Percentiles rank a stretch among this genome's conserved stretches.
These are phyloP conservation scores for Delichon dasypus DNA, from an alignment of 2,797 vertebrate species.

Conservation along the genomic window DNA sequence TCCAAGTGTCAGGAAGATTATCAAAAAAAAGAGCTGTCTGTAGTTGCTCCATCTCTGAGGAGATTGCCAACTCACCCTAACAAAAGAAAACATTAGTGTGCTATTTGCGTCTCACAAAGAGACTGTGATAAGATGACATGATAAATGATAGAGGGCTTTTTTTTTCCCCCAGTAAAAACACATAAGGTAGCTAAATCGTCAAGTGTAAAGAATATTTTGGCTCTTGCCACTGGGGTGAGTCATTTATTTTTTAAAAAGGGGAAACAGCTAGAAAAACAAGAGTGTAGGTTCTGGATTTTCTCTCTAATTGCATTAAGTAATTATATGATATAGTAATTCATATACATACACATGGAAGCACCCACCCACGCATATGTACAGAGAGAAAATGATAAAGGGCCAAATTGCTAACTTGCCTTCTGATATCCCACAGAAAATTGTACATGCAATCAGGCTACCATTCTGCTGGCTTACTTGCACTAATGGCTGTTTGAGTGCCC, in stretches of 20 bases:
- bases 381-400: constrained; percentile 51
- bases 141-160: constrained; percentile 83
- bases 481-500: constrained; percentile 54
- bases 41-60: constrained; percentile 91
- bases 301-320: constrained; percentile 51
- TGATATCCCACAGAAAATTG: constrained; percentile 50
- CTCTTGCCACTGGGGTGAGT: constrained; percentile 49
- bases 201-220: constrained; percentile 73
- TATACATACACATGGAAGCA: constrained; percentile 19
- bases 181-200: constrained; percentile 79
- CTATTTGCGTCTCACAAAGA: constrained; percentile 89
- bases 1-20: constrained; percentile 94
- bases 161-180: constrained; percentile 78
- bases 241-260: constrained; percentile 67
- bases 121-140: constrained; percentile 93
- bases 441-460: constrained; percentile 47
- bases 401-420: constrained; percentile 63
- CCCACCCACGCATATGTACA: constrained; percentile 27
- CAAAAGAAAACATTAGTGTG: constrained; percentile 97
- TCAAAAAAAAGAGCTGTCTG: constrained; percentile 91
- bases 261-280: constrained; percentile 50
- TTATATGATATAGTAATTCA: constrained; percentile 42
- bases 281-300: constrained; percentile 18
- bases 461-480: constrained; percentile 45
- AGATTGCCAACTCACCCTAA: constrained; percentile 99